phyloP scores from a whole-genome alignment of 2,113 vertebrate genomes.

The Silurus meridionalis region DNA sequence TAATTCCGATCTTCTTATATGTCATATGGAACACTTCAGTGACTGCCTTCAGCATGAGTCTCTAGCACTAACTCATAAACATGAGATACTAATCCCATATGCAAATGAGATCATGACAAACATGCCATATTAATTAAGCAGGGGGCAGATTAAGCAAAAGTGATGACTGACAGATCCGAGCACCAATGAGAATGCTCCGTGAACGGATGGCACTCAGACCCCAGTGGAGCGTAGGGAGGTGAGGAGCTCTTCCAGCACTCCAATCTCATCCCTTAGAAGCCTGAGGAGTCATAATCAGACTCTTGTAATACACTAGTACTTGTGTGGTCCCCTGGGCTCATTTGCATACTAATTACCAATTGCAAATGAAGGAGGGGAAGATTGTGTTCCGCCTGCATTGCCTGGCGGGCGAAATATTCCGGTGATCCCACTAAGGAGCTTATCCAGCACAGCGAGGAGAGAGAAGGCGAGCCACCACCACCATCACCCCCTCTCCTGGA shows the following conservation, averaged over 20 bases:
- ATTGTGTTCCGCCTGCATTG: conserved; percentile 71
- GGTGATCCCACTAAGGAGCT: conserved; percentile 92
- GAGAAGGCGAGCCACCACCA: conserved; percentile 44
- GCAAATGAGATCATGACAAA: conserved; percentile 43
- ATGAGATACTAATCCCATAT: conserved; percentile 43
- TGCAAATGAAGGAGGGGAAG: conserved; percentile 81
- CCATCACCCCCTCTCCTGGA: conserved; percentile 72
- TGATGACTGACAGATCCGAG: conserved; percentile 30
- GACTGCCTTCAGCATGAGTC: background rate
- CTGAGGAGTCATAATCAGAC: conserved; percentile 83
- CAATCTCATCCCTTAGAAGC: conserved; percentile 56
- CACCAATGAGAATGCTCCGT: conserved; percentile 32
- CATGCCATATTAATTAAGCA: conserved; percentile 33
- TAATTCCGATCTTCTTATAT: background rate
- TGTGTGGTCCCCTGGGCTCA: conserved; percentile 92
- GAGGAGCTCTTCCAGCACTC: conserved; percentile 47
- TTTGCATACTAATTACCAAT: conserved; percentile 97
- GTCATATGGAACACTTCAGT: background rate
- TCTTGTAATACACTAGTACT: conserved; percentile 97
- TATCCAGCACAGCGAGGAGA: conserved; percentile 70
- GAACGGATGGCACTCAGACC: conserved; percentile 34
- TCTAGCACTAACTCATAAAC: conserved; percentile 35
- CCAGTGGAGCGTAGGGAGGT: conserved; percentile 38
- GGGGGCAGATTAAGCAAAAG: conserved; percentile 31
- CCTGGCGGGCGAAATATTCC: conserved; percentile 72